phyloP scores from a whole-genome alignment of 2,113 vertebrate genomes.

The Zootoca vivipara region DNA sequence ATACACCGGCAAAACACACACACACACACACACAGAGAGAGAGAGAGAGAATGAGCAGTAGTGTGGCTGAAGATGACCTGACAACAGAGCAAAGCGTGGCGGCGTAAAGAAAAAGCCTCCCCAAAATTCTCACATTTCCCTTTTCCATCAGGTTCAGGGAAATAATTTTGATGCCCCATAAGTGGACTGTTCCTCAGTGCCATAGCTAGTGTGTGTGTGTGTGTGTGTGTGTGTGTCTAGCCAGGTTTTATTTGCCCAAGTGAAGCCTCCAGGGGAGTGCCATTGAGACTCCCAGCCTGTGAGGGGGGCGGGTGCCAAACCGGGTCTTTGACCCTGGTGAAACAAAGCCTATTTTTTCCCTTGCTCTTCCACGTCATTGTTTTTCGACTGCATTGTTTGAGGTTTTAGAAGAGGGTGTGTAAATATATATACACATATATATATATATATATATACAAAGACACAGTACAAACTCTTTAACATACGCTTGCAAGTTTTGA shows the following conservation, averaged over 20 bases:
- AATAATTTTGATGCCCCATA: neutral
- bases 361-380: no score
- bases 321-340: no score
- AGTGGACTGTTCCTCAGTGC: neutral
- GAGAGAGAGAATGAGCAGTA: neutral
- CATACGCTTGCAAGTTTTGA: neutral
- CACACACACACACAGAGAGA: no score
- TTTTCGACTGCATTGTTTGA: neutral
- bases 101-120: neutral
- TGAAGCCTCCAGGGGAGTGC: no score
- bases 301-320: no score
- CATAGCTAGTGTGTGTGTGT: no score
- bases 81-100: neutral
- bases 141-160: neutral
- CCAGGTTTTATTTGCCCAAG: no score
- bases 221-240: no score
- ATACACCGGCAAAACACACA: neutral
- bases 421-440: neutral
- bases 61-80: neutral
- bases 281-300: no score
- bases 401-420: neutral
- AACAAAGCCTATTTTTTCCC: no score
- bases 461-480: neutral
- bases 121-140: neutral
- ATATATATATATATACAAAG: neutral